phyloP scores from a whole-genome alignment of 2,888 invertebrate genomes.

The Drosophila diplacantha region DNA sequence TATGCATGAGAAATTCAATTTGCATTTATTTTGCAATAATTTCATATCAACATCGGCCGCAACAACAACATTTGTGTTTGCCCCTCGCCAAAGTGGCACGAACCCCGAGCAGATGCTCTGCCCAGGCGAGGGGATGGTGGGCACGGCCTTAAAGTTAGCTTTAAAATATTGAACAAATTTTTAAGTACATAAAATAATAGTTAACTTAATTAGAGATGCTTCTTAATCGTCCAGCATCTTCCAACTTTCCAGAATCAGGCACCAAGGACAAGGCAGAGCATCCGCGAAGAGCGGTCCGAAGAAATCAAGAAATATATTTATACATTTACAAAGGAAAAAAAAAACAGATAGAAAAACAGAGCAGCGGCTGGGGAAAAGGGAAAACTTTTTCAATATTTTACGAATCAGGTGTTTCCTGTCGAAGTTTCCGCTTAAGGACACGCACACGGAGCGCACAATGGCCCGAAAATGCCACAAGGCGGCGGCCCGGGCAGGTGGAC shows the following conservation, averaged over 20 bases:
- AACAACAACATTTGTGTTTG: slow-evolving; percentile 35
- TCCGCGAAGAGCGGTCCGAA: slow-evolving; percentile 10
- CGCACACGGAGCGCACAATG: slow-evolving; percentile 54
- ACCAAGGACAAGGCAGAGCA: slow-evolving; percentile 1
- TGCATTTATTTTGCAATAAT: slow-evolving; percentile 73
- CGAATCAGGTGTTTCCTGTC: slow-evolving; percentile 73
- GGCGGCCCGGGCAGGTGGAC: not conserved
- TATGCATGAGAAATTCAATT: slow-evolving; percentile 73
- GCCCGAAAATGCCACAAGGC: slow-evolving; percentile 35
- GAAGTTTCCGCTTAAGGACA: slow-evolving; percentile 73
- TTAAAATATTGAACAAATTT: too few species aligned
- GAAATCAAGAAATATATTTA: slow-evolving; percentile 1
- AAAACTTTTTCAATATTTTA: slow-evolving; percentile 71
- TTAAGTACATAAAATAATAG: not conserved
- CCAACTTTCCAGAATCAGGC: not conserved
- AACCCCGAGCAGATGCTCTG: slow-evolving; percentile 53
- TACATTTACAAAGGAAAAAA: not conserved
- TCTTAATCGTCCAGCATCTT: too few species aligned
- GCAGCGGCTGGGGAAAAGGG: slow-evolving; percentile 25
- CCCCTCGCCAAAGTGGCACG: slow-evolving; percentile 16
- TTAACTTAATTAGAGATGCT: not conserved
- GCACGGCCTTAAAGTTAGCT: slow-evolving; percentile 14
- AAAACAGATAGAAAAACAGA: slow-evolving; percentile 5
- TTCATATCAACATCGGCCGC: slow-evolving; percentile 56
- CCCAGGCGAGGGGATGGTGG: not conserved